These are phyloP conservation scores for Diplazon laetatorius DNA, from an alignment of 2,888 invertebrate species.

Conservation along the genomic window DNA sequence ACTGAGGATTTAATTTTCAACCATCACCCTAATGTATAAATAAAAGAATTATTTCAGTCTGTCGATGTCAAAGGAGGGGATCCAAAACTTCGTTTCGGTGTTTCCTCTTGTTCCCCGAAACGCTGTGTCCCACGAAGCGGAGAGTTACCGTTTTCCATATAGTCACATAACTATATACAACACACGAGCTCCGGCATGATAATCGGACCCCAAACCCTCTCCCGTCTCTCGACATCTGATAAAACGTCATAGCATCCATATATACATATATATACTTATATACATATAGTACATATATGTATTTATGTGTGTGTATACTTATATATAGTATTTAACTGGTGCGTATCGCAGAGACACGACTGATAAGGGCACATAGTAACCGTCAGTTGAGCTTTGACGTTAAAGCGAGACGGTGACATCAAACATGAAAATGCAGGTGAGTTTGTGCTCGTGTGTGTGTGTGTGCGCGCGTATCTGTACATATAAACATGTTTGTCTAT, in stretches of 20 bases:
- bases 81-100: neutral
- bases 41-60: neutral
- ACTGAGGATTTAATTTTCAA: no score
- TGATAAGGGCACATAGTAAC: conserved; percentile 64
- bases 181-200: conserved; percentile 31
- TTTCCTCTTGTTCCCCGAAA: neutral
- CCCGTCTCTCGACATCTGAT: conserved; percentile 66
- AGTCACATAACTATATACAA: conserved; percentile 53
- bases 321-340: conserved; percentile 58
- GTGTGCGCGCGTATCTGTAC: no score
- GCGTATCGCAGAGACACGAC: conserved; percentile 60
- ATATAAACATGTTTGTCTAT: no score
- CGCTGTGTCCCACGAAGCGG: neutral
- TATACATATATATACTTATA: conserved; percentile 40
- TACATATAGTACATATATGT: conserved; percentile 13
- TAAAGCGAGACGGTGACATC: conserved; percentile 55
- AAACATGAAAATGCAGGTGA: conserved; percentile 77
- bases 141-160: conserved; percentile 52
- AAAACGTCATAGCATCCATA: conserved; percentile 58
- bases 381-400: conserved; percentile 59
- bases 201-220: conserved; percentile 41
- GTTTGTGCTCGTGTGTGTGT: conserved; percentile 36
- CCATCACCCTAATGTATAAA: no score
- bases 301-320: conserved; percentile 4
- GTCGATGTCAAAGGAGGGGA: neutral